phyloP scores from a whole-genome alignment of 1,140 invertebrate species.

The Ceratina australensis region DNA sequence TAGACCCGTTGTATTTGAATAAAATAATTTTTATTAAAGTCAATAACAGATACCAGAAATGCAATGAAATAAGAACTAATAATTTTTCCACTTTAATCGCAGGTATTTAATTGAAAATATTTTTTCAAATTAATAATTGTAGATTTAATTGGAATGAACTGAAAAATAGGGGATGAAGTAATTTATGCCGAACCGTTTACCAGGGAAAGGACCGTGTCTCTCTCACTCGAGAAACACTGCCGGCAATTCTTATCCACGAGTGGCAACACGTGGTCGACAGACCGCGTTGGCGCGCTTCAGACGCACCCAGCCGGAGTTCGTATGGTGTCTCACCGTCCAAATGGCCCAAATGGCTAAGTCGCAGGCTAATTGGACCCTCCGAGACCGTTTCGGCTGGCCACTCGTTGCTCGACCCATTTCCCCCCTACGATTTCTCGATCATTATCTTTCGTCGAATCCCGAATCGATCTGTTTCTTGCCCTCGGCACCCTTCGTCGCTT shows the following conservation, averaged over 20 bases:
- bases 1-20: neutral
- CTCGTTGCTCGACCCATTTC: slow-evolving; percentile 52
- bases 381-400: neutral
- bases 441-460: slow-evolving; percentile 57
- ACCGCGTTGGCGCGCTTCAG: slow-evolving; percentile 1
- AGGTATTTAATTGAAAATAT: too few species aligned
- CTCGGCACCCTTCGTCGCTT: slow-evolving; percentile 6
- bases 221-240: slow-evolving; percentile 10
- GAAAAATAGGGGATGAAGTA: neutral
- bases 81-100: too few species aligned
- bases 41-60: too few species aligned
- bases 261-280: slow-evolving; percentile 58
- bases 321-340: slow-evolving; percentile 12
- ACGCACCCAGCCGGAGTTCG: neutral
- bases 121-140: too few species aligned
- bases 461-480: slow-evolving; percentile 52
- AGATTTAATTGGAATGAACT: too few species aligned
- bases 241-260: slow-evolving; percentile 50
- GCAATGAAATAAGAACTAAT: too few species aligned
- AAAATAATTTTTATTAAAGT: too few species aligned
- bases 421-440: slow-evolving; percentile 60
- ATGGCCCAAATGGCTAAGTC: slow-evolving; percentile 12
- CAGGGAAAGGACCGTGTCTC: slow-evolving; percentile 21
- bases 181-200: slow-evolving; percentile 6
- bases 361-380: slow-evolving; percentile 63